Base-by-base conservation (phyloP, 1,140 invertebrate genomes). In the Psilanteris sp. region DNA sequence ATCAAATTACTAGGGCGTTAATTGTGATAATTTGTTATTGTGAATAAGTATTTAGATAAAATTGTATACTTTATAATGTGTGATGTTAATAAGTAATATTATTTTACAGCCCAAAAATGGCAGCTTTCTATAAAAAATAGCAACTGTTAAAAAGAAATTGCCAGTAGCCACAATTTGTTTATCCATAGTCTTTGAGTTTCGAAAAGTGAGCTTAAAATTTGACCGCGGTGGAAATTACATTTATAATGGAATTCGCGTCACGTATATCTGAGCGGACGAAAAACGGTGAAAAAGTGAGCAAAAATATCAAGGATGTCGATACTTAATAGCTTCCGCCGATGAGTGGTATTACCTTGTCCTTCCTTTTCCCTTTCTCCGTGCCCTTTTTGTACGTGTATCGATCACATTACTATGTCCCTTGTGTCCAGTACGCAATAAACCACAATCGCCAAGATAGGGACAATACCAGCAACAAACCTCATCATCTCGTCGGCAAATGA, bases 301-400 rank as follows among this genome's bases (percentile, higher is more conserved):
- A 22, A 55, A 55, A 44, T 59, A 24, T 29, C 10, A 2, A 13
- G 11, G 29, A 24, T 26, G 48, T 39, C 46, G 36, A 50, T 48
- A 20, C 57, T 62, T 62, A 48, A 62, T 62, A 62, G 43, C 41
- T 20, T 48, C 43, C 43, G 32, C 20, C 20, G 59, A 52, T 64
- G 46, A 61, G 24, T 39, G 32, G 43, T 15, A 48, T 61, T 48
- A 61, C 15, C 24, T 20, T 32, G 26, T 20, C 27, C 16, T 15
- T 14, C 43, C 3, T 32, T 5, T 8, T n/a, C 11, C 11, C 14
- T 18, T 7, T 11, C n/a, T 32, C 7, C 13, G n/a, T n/a, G n/a
- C 10, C 3, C 31, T 32, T 50, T 43, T 16, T 10, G 5, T 10
- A 6, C 15, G 8, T 22, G 24, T 52, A 62, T 62, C 26, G 34